Percentiles rank a stretch among this genome's conserved stretches.
Conservation (phyloP, 2,797 vertebrate genomes). For the Strix occidentalis region DNA sequence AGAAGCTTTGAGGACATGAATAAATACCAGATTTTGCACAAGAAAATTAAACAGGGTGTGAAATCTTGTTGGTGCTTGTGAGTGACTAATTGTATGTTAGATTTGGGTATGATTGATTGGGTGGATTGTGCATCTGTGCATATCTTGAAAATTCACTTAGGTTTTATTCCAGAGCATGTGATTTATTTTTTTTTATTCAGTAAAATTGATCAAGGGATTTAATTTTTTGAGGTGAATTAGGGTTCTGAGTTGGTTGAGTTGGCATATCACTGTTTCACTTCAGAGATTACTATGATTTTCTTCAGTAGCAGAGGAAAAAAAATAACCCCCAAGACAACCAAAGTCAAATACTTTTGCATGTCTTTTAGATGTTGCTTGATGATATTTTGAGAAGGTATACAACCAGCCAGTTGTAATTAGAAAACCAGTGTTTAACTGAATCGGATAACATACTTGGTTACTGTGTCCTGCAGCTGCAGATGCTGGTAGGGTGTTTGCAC, state of each 20-base stretch:
- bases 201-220: background rate
- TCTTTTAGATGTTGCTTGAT: background rate
- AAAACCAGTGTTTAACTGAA: conserved; percentile 18
- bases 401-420: background rate
- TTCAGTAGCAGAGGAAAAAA: background rate
- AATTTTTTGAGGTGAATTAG: background rate
- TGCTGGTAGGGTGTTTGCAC: background rate
- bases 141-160: background rate
- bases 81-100: background rate
- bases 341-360: background rate
- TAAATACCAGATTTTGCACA: background rate
- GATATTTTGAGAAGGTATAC: background rate
- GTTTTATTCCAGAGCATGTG: background rate
- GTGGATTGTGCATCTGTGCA: background rate
- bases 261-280: background rate
- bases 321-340: background rate
- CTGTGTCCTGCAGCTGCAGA: background rate
- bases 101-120: background rate
- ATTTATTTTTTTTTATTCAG: background rate
- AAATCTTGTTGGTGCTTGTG: background rate
- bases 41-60: background rate
- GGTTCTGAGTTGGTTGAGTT: background rate
- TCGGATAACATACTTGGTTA: background rate
- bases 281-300: background rate
- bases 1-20: background rate